These are phyloP conservation scores for Pedetes capensis DNA, from an alignment of 2,113 vertebrate genomes.

Conservation along the genomic window DNA sequence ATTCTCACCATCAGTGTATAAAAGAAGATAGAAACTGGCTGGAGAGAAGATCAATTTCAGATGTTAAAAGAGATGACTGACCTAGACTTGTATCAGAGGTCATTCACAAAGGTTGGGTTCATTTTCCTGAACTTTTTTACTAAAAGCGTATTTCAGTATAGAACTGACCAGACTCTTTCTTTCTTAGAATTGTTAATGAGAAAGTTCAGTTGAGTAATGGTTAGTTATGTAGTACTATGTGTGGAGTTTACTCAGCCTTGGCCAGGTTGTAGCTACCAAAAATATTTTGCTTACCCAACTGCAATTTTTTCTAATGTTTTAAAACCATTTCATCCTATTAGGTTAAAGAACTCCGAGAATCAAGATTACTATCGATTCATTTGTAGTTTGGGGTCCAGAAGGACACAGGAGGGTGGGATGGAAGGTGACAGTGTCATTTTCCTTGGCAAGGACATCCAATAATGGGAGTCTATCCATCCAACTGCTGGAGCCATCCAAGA, in stretches of 20 bases:
- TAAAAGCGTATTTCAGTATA: neutral
- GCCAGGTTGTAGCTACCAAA: neutral
- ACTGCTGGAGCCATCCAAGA: neutral
- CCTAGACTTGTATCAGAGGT: neutral
- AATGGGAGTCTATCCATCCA: neutral
- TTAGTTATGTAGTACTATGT: neutral
- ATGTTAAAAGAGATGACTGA: neutral
- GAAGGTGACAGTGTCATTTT: neutral
- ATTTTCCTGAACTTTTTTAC: neutral
- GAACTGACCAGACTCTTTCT: neutral
- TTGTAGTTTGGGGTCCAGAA: neutral
- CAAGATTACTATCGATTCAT: neutral
- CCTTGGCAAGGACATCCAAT: neutral
- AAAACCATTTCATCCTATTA: conserved; percentile 6
- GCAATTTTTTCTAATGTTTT: neutral
- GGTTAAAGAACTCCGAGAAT: neutral
- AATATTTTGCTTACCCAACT: neutral
- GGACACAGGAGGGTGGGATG: neutral
- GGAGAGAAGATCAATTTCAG: neutral
- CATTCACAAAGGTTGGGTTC: neutral
- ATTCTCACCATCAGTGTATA: neutral
- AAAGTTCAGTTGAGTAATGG: neutral
- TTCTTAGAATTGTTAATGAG: neutral
- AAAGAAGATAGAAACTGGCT: neutral
- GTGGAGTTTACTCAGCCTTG: neutral